A percentile compares a stretch with the other conserved stretches of the same genome.
phyloP scores from a whole-genome alignment of 2,888 invertebrate species.

The Minunthozetes semirufus region DNA sequence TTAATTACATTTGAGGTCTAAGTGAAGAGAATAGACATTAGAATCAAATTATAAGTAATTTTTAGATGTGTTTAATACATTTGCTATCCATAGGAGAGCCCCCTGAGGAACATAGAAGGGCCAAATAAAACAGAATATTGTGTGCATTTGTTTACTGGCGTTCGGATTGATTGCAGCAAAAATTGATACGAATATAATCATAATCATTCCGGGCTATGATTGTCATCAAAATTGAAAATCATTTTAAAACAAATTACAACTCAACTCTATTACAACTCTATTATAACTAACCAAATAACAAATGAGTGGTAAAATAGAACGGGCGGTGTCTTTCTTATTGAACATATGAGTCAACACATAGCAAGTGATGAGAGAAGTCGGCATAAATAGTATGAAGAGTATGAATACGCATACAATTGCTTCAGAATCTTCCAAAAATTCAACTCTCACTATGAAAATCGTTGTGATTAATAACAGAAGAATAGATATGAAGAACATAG shows the following conservation, averaged over 20 bases:
- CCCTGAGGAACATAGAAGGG: conserved; percentile 77
- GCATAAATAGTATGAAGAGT: conserved; percentile 60
- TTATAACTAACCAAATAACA: conserved; percentile 45
- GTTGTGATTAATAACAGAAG: background rate
- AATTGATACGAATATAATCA: conserved; percentile 54
- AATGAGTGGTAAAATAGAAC: conserved; percentile 55
- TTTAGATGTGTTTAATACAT: conserved; percentile 56
- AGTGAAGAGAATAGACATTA: background rate
- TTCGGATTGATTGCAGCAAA: conserved; percentile 49
- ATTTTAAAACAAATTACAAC: too few species aligned
- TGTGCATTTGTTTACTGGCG: conserved; percentile 58
- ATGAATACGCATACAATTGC: conserved; percentile 67
- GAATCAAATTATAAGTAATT: background rate
- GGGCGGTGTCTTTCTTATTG: conserved; percentile 73
- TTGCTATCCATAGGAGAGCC: conserved; percentile 70
- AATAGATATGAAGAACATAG: conserved; percentile 41
- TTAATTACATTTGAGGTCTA: background rate
- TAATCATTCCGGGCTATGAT: conserved; percentile 49
- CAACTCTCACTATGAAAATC: conserved; percentile 46
- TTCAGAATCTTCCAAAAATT: conserved; percentile 63
- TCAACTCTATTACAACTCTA: conserved; percentile 62
- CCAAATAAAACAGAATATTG: conserved; percentile 64
- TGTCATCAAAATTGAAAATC: too few species aligned
- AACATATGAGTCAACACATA: conserved; percentile 72
- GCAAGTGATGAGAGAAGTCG: conserved; percentile 56